Conservation (phyloP, 2,797 vertebrate species). For the Myotis pilosus region DNA sequence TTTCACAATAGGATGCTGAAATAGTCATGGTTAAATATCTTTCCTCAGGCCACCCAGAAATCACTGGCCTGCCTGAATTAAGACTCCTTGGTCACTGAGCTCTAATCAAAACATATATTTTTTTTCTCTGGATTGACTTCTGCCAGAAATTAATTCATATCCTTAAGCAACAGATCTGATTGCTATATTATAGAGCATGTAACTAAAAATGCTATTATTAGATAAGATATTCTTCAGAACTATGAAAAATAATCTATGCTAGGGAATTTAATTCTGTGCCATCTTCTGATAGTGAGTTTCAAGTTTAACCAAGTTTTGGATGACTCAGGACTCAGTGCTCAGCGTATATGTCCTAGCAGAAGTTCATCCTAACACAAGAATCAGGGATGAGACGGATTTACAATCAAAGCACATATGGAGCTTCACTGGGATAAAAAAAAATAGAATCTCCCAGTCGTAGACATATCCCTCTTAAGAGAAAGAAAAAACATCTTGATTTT, state of each 20-base stretch:
- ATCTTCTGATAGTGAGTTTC: constrained; percentile 29
- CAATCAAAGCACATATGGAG: not conserved
- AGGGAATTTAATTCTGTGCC: constrained; percentile 41
- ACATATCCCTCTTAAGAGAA: not conserved
- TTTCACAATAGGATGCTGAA: not conserved
- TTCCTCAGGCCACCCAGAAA: constrained; percentile 21
- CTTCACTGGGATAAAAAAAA: not conserved
- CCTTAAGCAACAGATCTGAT: constrained; percentile 56
- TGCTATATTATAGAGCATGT: constrained; percentile 55
- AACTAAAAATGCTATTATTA: constrained; percentile 58
- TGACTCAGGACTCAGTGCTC: not conserved
- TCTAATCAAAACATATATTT: constrained; percentile 41
- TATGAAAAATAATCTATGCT: constrained; percentile 16
- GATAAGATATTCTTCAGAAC: constrained; percentile 31
- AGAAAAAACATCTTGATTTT: not conserved
- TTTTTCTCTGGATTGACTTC: constrained; percentile 55
- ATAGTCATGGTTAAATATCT: not conserved
- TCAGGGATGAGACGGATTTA: not conserved
- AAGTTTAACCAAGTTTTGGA: constrained; percentile 1
- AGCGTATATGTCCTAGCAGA: not conserved
- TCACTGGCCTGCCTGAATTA: constrained; percentile 35
- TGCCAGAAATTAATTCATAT: constrained; percentile 51
- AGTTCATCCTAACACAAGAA: not conserved
- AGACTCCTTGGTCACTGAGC: constrained; percentile 53
- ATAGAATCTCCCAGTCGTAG: not conserved